Percentiles rank a stretch among this genome's conserved stretches.
Evolutionary conservation across 2,113 vertebrate genomes (phyloP).

Genomic region (Xiphorhynchus elegans): DNA sequence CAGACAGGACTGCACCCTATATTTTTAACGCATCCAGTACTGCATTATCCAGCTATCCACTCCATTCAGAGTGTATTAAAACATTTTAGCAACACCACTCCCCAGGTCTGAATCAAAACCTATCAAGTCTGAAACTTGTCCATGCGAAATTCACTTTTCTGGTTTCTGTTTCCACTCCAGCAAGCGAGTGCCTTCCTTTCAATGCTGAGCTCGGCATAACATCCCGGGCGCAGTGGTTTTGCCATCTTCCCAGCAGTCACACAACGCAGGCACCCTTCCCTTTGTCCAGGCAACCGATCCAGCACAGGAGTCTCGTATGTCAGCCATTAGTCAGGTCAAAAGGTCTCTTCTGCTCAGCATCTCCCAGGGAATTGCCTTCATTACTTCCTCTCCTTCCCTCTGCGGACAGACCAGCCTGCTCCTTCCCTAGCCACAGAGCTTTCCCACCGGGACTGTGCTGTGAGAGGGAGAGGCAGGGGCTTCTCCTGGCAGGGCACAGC

Average conservation of each 20-base stretch:
- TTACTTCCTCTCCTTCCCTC: neutral
- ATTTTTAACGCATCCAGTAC: neutral
- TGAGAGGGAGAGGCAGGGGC: neutral
- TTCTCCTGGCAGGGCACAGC: fast-evolving
- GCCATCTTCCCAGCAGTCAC: neutral
- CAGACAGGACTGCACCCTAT: neutral
- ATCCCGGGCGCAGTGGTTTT: fast-evolving
- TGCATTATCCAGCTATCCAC: neutral
- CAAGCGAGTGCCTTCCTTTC: neutral
- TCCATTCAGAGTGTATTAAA: neutral
- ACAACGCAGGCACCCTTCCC: neutral
- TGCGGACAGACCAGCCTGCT: neutral
- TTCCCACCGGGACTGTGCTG: neutral
- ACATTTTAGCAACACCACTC: neutral
- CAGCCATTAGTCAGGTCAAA: slow-evolving; percentile 10
- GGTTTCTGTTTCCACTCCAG: neutral
- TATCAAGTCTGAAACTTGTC: neutral
- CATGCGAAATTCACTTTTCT: neutral
- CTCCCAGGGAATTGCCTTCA: neutral
- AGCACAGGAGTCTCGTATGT: neutral
- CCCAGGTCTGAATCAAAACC: neutral
- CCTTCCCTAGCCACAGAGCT: neutral
- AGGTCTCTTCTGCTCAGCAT: neutral
- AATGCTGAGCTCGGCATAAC: fast-evolving
- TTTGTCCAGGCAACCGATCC: neutral